Evolutionary conservation across 2,888 invertebrate species (phyloP).

Genomic region (Oligia fasciuncula): DNA sequence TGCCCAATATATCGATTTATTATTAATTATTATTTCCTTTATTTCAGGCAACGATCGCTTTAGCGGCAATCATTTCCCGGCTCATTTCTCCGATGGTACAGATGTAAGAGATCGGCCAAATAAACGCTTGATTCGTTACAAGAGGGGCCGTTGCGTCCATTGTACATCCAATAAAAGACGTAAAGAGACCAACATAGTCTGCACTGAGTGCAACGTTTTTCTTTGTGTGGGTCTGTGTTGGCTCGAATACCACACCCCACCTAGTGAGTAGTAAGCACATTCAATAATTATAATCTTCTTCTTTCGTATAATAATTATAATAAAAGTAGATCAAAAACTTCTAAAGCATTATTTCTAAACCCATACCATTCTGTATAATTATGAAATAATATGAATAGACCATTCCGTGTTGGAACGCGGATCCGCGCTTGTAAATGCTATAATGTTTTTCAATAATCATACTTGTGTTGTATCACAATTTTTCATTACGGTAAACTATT

Average conservation of each 20-base stretch:
- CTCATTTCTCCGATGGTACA: neutral
- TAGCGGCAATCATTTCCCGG: slow-evolving; percentile 2
- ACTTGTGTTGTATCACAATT: neutral
- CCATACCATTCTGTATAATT: neutral
- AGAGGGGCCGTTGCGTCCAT: neutral
- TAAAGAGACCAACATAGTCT: neutral
- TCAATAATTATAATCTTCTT: neutral
- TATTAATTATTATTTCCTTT: neutral
- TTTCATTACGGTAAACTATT: neutral
- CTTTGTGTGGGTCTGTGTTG: neutral
- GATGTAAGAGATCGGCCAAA: neutral
- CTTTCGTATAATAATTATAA: neutral
- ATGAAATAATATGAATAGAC: neutral
- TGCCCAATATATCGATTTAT: neutral
- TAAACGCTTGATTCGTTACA: neutral
- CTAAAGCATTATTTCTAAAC: neutral
- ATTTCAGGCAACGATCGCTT: neutral
- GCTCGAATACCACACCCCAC: neutral
- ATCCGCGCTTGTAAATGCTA: neutral
- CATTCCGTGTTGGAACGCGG: neutral
- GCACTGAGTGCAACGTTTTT: slow-evolving; percentile 2
- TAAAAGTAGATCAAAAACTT: neutral
- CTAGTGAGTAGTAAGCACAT: neutral
- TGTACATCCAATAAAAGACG: neutral
- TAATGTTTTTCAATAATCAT: neutral